Conservation (phyloP, 2,113 vertebrate species). For the Aphyosemion australe region DNA sequence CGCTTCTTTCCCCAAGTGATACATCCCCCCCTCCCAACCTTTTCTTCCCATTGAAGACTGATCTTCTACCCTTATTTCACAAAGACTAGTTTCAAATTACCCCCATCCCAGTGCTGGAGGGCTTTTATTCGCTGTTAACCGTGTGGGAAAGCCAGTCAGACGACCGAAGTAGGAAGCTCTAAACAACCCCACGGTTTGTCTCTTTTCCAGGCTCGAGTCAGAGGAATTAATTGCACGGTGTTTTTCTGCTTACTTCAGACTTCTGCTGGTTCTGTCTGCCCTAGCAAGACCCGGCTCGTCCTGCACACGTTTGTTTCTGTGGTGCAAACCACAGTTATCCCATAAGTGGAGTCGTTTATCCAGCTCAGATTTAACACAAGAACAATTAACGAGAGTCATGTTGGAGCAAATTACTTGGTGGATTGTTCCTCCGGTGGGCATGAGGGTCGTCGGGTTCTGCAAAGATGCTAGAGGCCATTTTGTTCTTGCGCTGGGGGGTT, state of each 20-base stretch:
- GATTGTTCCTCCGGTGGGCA: conserved; percentile 83
- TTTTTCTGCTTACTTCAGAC: conserved; percentile 39
- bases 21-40: conserved; percentile 44
- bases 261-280: conserved; percentile 26
- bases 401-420: conserved; percentile 74
- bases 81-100: conserved; percentile 67
- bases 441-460: conserved; percentile 91
- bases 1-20: conserved; percentile 41
- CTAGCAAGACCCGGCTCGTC: conserved; percentile 15
- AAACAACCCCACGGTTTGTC: conserved; percentile 34
- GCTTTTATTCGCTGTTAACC: conserved; percentile 44
- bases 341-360: conserved; percentile 9
- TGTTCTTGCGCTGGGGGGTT: conserved; percentile 86
- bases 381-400: neutral
- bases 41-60: conserved; percentile 52
- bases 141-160: conserved; percentile 54
- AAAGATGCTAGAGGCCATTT: conserved; percentile 96
- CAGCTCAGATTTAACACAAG: neutral
- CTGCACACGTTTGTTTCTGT: neutral
- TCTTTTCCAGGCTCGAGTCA: conserved; percentile 26
- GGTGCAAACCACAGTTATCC: neutral
- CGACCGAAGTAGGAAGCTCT: conserved; percentile 56
- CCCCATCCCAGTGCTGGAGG: conserved; percentile 37
- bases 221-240: conserved; percentile 35
- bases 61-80: conserved; percentile 43